A percentile compares a stretch with the other conserved stretches of the same genome.
phyloP scores from a whole-genome alignment of 2,888 invertebrate genomes.

The Lasioglossum morio region DNA sequence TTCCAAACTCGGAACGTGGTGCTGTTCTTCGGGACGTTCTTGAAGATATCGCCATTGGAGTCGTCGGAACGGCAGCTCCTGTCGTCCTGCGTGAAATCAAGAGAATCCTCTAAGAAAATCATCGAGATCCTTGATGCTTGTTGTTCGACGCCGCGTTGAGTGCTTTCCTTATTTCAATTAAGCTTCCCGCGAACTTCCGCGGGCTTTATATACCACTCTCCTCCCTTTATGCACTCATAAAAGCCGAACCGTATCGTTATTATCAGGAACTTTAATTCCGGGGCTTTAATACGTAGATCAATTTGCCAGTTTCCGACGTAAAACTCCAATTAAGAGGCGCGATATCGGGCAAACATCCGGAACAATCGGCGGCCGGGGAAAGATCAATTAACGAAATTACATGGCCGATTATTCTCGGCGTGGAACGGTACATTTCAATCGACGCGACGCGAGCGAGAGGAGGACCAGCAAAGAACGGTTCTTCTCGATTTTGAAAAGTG shows the following conservation, averaged over 20 bases:
- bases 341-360: constrained; percentile 8
- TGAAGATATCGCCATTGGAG: constrained; percentile 87
- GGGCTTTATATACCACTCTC: neutral
- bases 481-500: neutral
- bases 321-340: neutral
- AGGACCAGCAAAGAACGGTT: neutral
- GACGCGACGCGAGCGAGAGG: neutral
- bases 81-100: constrained; percentile 77
- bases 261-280: constrained; percentile 1
- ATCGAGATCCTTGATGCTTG: neutral
- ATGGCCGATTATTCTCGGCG: neutral
- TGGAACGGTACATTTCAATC: neutral
- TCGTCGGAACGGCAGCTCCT: constrained; percentile 81
- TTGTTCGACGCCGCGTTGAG: neutral
- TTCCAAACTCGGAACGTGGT: constrained; percentile 95
- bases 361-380: constrained; percentile 10
- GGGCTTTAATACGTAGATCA: constrained; percentile 15
- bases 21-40: constrained; percentile 91
- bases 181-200: neutral
- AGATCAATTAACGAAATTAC: constrained; percentile 15
- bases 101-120: constrained; percentile 24
- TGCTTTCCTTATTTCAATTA: neutral
- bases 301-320: neutral
- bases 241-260: constrained; percentile 6
- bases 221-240: neutral